phyloP scores from a whole-genome alignment of 2,113 vertebrate genomes.

The Chionodraco myersi region DNA sequence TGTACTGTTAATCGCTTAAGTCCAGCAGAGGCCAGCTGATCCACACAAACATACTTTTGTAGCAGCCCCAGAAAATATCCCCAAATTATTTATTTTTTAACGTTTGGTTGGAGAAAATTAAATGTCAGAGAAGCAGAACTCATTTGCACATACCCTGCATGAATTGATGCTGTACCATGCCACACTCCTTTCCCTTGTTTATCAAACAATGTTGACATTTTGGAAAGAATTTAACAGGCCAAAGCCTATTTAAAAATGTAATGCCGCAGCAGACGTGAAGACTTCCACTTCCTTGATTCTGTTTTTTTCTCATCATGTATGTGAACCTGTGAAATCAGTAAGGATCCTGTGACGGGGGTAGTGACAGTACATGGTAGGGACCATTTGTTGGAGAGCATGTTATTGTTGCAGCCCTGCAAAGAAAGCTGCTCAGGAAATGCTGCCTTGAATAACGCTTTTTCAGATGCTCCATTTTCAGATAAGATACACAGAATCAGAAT shows the following conservation, averaged over 20 bases:
- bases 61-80: neutral
- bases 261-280: no score
- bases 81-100: neutral
- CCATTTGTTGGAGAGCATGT: neutral
- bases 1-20: neutral
- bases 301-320: neutral
- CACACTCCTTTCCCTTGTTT: neutral
- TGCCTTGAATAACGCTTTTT: neutral
- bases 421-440: slow-evolving; percentile 9
- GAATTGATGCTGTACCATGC: neutral
- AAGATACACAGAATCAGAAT: neutral
- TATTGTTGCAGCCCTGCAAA: slow-evolving; percentile 1
- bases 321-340: neutral
- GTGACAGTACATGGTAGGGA: neutral
- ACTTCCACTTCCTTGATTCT: neutral
- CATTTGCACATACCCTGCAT: slow-evolving; percentile 27
- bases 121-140: slow-evolving; percentile 15
- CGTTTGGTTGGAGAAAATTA: neutral
- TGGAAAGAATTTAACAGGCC: neutral
- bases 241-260: slow-evolving; percentile 5
- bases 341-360: neutral
- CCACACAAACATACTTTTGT: neutral
- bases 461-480: slow-evolving; percentile 1
- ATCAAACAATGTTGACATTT: slow-evolving; percentile 30
- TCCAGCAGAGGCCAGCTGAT: slow-evolving; percentile 4